Percentiles rank a stretch among this genome's conserved stretches.
Conservation (phyloP, 2,113 vertebrate species). For the Gadus chalcogrammus region DNA sequence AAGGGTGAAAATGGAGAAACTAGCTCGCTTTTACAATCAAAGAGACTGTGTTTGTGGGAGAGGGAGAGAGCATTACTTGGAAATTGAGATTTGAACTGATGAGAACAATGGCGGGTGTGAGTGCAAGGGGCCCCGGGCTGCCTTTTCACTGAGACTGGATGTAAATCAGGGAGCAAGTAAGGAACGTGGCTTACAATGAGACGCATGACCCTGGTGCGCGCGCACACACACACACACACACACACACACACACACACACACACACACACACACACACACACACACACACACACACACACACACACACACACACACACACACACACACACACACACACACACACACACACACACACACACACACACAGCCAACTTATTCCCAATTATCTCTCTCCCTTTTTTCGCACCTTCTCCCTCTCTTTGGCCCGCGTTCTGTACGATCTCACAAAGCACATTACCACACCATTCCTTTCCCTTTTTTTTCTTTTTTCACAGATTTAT, state of each 20-base stretch:
- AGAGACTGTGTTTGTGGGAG: not conserved
- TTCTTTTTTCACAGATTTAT: not conserved
- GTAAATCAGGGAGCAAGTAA: constrained; percentile 31
- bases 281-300: too few relatives aligned
- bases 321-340: constrained; percentile 1
- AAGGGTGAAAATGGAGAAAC: not conserved
- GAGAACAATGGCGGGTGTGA: not conserved
- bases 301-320: too few relatives aligned
- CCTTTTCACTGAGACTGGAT: not conserved
- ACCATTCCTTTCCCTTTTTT: too few relatives aligned
- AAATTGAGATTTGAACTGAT: too few relatives aligned
- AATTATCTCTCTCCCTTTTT: constrained; percentile 22
- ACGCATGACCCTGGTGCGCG: constrained; percentile 24
- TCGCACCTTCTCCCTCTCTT: constrained; percentile 14
- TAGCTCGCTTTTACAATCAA: not conserved
- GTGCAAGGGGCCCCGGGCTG: constrained; percentile 6
- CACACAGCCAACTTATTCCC: constrained; percentile 10
- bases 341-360: not conserved
- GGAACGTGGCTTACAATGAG: constrained; percentile 37
- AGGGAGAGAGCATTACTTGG: not conserved
- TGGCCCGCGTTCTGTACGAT: constrained; percentile 24
- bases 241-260: too few relatives aligned
- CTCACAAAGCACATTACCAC: constrained; percentile 10
- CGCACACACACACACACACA: not conserved
- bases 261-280: too few relatives aligned